phyloP scores from a whole-genome alignment of 2,113 vertebrate species.

The Silurus asotus region DNA sequence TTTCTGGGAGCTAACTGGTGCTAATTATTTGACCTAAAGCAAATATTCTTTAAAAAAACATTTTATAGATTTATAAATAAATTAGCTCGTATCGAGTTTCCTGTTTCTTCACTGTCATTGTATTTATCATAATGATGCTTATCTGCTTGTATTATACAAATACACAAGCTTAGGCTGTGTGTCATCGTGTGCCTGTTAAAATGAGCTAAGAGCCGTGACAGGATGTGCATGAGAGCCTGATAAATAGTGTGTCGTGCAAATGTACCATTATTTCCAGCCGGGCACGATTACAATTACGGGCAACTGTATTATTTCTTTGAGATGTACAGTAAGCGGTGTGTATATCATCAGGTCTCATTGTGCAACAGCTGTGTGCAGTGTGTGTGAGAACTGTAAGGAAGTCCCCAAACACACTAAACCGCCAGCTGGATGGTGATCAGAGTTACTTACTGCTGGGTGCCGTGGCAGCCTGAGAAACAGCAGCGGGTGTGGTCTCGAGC shows the following conservation, averaged over 20 bases:
- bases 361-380: constrained; percentile 20
- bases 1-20: too few species aligned
- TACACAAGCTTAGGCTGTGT: not conserved
- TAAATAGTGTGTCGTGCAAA: not conserved
- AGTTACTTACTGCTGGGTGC: constrained; percentile 88
- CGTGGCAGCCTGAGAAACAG: constrained; percentile 78
- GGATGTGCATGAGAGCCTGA: not conserved
- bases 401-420: constrained; percentile 1
- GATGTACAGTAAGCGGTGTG: not conserved
- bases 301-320: not conserved
- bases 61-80: too few species aligned
- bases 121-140: not conserved
- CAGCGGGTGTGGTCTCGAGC: constrained; percentile 83
- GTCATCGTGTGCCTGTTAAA: not conserved
- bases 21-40: too few species aligned
- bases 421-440: constrained; percentile 26
- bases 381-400: not conserved
- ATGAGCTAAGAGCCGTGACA: not conserved
- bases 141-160: not conserved
- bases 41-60: too few species aligned
- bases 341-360: constrained; percentile 13
- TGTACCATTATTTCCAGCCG: constrained; percentile 11
- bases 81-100: not conserved
- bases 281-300: not conserved
- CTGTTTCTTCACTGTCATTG: too few species aligned